Evolutionary conservation across 2,797 vertebrate species (phyloP), one percentile per base, ranked within the genome.

Genomic region (Aselliscus stoliczkanus): DNA sequence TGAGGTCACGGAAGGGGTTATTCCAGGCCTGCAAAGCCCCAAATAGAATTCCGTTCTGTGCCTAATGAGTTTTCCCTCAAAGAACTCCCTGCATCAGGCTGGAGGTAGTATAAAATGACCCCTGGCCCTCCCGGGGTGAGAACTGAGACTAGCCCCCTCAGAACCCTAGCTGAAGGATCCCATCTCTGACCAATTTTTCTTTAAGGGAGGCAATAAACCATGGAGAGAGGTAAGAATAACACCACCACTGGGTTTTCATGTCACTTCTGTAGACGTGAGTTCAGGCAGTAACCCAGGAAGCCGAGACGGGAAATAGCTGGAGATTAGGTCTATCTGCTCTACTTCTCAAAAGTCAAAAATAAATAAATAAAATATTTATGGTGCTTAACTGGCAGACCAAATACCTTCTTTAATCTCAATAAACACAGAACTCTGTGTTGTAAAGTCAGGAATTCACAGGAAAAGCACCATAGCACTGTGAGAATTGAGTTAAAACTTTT

Each of bases 31-130:
- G 54, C 96, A 97, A 96, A 97, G 90, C 96, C 95, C 91, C 97
- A 98, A 96, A 95, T 94, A 93, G 93, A 76, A 82, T 97, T 97
- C 95, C 95, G 94, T 42, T 94, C 97, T 0, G 11, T 94, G 81
- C 94, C 97, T 98, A 97, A 98, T 76, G 94, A 98, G 97, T 94
- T 98, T 95, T 84, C 95, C 94, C 85, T 97, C 97, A 83, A 79
- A 94, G 96, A 98, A 91, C 79, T 97, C 95, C 82, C 97, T 79
- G 79, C 83, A 14, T 69, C 10, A 83, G 52, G 95, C 98, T 96
- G 94, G 86, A 81, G 64, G 70, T 39, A 83, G 94, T 94, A 96
- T 94, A 95, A 97, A 96, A 97, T 96, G 96, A 97, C 97, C 94
- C 91, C 10, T 47, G 87, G 84, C 83, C 54, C 90, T 95, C 97